Conservation (phyloP, 2,113 vertebrate genomes). For the Cebidichthys violaceus region DNA sequence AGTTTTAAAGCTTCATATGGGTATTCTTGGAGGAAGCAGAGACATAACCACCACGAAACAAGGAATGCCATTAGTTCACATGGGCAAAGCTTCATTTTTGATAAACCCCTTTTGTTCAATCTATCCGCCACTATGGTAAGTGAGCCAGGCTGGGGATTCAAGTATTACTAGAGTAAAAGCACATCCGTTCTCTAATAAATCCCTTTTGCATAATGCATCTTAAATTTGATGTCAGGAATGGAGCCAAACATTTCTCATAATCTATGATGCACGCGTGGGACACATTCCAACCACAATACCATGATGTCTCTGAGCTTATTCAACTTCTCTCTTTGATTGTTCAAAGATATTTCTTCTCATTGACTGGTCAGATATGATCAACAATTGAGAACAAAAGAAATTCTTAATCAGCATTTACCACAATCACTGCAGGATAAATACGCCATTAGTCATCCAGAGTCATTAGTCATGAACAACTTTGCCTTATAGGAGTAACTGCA, state of each 20-base stretch:
- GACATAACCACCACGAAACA: background rate
- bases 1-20: background rate
- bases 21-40: no score
- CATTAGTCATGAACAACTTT: constrained; percentile 42
- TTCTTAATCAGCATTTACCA: constrained; percentile 15
- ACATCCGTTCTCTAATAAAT: background rate
- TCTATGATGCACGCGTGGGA: background rate
- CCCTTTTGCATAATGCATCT: background rate
- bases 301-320: background rate
- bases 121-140: background rate
- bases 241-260: background rate
- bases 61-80: background rate
- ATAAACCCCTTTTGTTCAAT: background rate
- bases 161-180: background rate
- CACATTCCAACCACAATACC: background rate
- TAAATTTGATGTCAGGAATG: background rate
- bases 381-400: constrained; percentile 19
- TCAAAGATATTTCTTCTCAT: background rate
- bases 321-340: background rate
- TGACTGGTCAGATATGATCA: constrained; percentile 21
- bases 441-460: constrained; percentile 27
- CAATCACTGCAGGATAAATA: constrained; percentile 12
- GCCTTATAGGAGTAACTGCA: constrained; percentile 12
- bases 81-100: background rate
- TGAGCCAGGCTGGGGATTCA: background rate